Base-by-base conservation (phyloP, 2,797 vertebrate species). In the Smutsia gigantea region DNA sequence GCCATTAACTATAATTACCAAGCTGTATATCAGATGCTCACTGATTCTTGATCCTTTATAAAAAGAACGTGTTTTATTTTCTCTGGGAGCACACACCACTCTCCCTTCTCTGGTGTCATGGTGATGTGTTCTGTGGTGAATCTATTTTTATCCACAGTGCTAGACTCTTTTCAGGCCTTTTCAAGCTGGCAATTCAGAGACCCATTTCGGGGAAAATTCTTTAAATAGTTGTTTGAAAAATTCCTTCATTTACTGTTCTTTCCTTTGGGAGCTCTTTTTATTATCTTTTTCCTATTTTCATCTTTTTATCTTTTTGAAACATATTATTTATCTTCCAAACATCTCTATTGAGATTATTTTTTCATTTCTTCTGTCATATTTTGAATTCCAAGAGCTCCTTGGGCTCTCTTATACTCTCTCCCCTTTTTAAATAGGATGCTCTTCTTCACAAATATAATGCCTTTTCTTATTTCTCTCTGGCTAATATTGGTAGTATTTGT, bases 281-380 rank as follows among this genome's bases (percentile, higher is more conserved):
- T 84, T n/a, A 78, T 42, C 27, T 84, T 74, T 34, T 57, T 15
- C 74, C 37, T 77, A 49, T 53, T 96, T 92, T 15, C 31, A 19
- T 85, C 5, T 61, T 90, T 84, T 72, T 51, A 25, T 66, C 15
- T 42, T 75, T 71, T 77, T 83, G 12, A 7, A 31, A 31, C 34
- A 46, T 66, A 72, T 93, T 68, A 23, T 66, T 94, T 59, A 85
- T 84, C 72, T 83, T 92, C 34, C 10, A 83, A 82, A 71, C 27
- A 71, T 78, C 78, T 84, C 4, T 53, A 34, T 9, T 64, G 74
- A 66, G 21, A 29, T 77, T 77, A 53, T 42, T 72, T 61, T 75
- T 87, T 55, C 19, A 25, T 29, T 88, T 74, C 17, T 61, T 18
- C 18, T 72, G 6, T 72, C 15, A 74, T 71, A 46, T 64, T 61